Base-by-base conservation (phyloP, 1,140 invertebrate species). In the Trichogramma pretiosum region DNA sequence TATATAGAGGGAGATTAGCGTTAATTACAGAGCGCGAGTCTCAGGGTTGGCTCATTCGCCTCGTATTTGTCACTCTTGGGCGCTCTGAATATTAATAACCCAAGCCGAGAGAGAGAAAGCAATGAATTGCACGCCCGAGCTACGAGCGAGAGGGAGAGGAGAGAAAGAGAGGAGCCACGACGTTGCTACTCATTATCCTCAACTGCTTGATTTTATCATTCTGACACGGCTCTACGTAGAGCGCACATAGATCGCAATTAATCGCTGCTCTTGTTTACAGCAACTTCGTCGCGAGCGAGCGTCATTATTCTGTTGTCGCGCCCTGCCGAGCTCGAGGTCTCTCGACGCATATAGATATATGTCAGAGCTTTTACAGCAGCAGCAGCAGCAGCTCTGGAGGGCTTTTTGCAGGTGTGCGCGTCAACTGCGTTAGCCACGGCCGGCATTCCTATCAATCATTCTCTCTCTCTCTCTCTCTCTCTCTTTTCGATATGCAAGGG, bases 1-100 rank as follows among this genome's bases (percentile, higher is more conserved):
- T n/a, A n/a, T n/a, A n/a, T n/a, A n/a, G n/a, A n/a, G n/a, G n/a
- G 62, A 68, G 65, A 68, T 70, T 68, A 70, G 67, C 64, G 67
- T 68, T 70, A 70, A 70, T 70, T 70, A 66, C 65, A 67, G 62
- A 70, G 61, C 54, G 56, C 53, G 55, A 61, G 47, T 34, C 23
- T 28, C 10, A 39, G 44, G 50, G 44, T 28, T 43, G 28, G 30
- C 16, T 32, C 40, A 17, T 28, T 38, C 32, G 41, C 40, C 53
- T 61, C 61, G 60, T 68, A 70, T 70, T 70, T 70, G 68, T 69
- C 68, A 70, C 67, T 62, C 54, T 58, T 59, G 58, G 60, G 57
- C 19, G 14, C 58, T 54, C 50, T 60, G 64, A 68, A 70, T 70
- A 70, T 70, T 70, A 70, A 70, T 70, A 69, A 68, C 58, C 60